Evolutionary conservation across 2,888 invertebrate genomes (phyloP), one percentile per base, ranked within the genome.

Genomic region (Steromphala cineraria): DNA sequence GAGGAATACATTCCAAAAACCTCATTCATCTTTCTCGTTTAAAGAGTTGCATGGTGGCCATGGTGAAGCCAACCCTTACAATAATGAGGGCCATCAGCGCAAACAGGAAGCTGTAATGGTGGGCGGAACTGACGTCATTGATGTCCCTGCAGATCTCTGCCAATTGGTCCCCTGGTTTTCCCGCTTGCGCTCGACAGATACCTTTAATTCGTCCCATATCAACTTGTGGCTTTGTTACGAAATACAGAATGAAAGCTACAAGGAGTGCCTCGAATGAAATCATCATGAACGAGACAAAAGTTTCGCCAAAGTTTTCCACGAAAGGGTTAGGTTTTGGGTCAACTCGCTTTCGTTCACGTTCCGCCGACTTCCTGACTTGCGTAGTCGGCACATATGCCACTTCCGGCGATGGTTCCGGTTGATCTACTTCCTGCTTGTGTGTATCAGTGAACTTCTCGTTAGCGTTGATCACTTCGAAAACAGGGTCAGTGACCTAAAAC

Each of bases 401-500:
- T 46, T 31, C 40, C 17, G 40, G n/a, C 17, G 36, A 5, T 8
- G n/a, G 10, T 74, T 36, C 46, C 7, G 71, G 71, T 28, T 46
- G 46, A 46, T 24, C 62, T 24, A 62, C 15, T 62, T 28, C 28
- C 17, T 24, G 7, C 13, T 46, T 46, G 7, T 24, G 56, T 5
- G n/a, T 56, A 19, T 24, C 24, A 3, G 71, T 36, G 71, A 36
- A 76, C 21, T 36, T 31, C 56, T 80, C 80, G 2, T 55, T 52
- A 13, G 67, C 40, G 31, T n/a, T 77, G 15, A 53, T 19, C 13
- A 80, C 80, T 36, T 31, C 40, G 8, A 80, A 67, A 21, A 67
- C 76, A n/a, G 77, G 53, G 71, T 80, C 80, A 53, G 40, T 46
- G 5, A 82, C 75, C 46, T 46, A 46, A 5, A 46, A 10, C 1